phyloP scores from a whole-genome alignment of 2,888 invertebrate genomes.

The Epistrophe eligans region DNA sequence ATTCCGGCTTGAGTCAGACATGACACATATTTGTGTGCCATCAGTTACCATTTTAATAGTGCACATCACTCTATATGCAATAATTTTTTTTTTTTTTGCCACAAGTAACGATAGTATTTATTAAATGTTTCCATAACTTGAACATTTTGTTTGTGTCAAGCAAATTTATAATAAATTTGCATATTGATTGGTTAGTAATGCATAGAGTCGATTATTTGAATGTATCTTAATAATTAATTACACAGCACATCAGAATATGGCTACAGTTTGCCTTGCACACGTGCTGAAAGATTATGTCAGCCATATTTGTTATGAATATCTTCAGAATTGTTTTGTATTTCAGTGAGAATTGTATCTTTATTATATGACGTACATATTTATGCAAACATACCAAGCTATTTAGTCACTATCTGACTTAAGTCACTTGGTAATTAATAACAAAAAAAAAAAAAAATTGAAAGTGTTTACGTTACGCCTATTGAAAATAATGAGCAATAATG shows the following conservation, averaged over 20 bases:
- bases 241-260: not conserved
- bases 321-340: not conserved
- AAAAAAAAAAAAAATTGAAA: not conserved
- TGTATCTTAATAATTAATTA: not conserved
- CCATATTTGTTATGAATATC: not conserved
- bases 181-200: constrained; percentile 47
- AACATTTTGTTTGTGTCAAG: constrained; percentile 52
- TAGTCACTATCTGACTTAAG: constrained; percentile 23
- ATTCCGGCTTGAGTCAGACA: constrained; percentile 41
- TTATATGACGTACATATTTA: constrained; percentile 60
- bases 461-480: constrained; percentile 44
- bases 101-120: constrained; percentile 1
- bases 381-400: constrained; percentile 29
- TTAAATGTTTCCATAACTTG: constrained; percentile 41
- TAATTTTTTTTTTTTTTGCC: not conserved
- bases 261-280: constrained; percentile 35
- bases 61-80: constrained; percentile 23
- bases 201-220: not conserved
- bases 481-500: constrained; percentile 40
- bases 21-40: not conserved
- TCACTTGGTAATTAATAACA: not conserved
- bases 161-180: constrained; percentile 49
- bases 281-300: constrained; percentile 47
- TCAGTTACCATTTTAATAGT: constrained; percentile 24
- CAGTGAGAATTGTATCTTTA: constrained; percentile 5